Conservation (phyloP, 2,888 invertebrate genomes). For the Volucella zonaria region DNA sequence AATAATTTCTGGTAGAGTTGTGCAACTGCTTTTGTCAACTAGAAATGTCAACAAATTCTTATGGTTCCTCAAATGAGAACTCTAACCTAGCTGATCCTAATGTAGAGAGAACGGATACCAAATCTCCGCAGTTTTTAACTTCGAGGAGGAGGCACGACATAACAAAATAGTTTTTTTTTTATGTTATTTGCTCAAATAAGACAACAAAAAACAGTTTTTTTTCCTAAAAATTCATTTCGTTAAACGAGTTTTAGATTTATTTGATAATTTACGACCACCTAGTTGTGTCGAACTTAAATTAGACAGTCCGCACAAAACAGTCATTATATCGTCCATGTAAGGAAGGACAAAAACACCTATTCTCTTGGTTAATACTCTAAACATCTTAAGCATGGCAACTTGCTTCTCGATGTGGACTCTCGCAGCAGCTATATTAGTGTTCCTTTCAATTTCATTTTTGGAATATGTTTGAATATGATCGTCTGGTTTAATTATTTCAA, state of each 20-base stretch:
- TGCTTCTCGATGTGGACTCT: conserved; percentile 11
- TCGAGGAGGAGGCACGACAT: too few relatives aligned
- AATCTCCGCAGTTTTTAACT: too few relatives aligned
- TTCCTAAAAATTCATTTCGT: too few relatives aligned
- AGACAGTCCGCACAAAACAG: conserved; percentile 1
- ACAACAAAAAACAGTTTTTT: too few relatives aligned
- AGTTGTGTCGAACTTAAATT: background rate
- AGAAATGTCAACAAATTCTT: too few relatives aligned
- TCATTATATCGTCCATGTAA: conserved; percentile 31
- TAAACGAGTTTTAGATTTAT: background rate
- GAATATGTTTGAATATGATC: background rate
- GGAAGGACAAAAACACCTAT: background rate
- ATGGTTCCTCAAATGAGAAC: too few relatives aligned
- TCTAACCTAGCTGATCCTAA: too few relatives aligned
- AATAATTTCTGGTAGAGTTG: too few relatives aligned
- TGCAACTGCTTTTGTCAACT: too few relatives aligned
- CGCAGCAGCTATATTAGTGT: conserved; percentile 2
- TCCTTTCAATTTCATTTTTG: conserved; percentile 4
- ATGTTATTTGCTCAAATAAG: too few relatives aligned
- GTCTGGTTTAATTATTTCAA: conserved; percentile 23
- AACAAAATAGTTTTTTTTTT: too few relatives aligned
- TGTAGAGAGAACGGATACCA: too few relatives aligned
- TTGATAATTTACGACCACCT: background rate
- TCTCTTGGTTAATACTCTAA: conserved; percentile 16
- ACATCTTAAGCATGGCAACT: conserved; percentile 9